Conservation (phyloP, 2,797 vertebrate genomes). For the Geotrypetes seraphini region DNA sequence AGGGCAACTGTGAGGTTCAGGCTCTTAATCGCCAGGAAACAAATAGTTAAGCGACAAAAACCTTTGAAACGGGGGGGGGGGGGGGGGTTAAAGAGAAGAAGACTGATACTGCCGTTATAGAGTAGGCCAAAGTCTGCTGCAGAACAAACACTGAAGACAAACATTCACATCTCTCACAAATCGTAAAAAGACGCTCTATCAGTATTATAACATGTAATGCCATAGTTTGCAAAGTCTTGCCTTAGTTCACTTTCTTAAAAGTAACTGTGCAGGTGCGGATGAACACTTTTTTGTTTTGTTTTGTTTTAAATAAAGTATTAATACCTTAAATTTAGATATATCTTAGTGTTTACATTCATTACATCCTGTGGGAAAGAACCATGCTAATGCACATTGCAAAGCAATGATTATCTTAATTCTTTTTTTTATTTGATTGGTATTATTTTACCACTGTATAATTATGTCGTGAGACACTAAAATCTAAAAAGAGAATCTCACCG, state of each 20-base stretch:
- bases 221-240: conserved; percentile 81
- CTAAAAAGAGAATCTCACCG: conserved; percentile 73
- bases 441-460: conserved; percentile 80
- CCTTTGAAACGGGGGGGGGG: conserved; percentile 3
- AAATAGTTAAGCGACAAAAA: conserved; percentile 7
- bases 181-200: conserved; percentile 64
- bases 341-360: conserved; percentile 94
- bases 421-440: conserved; percentile 77
- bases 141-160: conserved; percentile 60
- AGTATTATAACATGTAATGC: conserved; percentile 80
- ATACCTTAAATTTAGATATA: conserved; percentile 68
- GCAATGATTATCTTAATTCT: conserved; percentile 79
- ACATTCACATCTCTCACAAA: conserved; percentile 41
- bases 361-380: conserved; percentile 76
- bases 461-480: conserved; percentile 99
- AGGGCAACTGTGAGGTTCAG: conserved; percentile 2
- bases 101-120: conserved; percentile 51
- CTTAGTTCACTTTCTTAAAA: conserved; percentile 82
- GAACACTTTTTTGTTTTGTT: no score
- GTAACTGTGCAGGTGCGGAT: conserved; percentile 82
- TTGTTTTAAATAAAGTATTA: conserved; percentile 78
- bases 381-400: conserved; percentile 73
- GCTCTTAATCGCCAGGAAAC: conserved; percentile 1
- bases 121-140: conserved; percentile 78
- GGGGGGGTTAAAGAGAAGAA: conserved; percentile 30